phyloP scores from a whole-genome alignment of 2,888 invertebrate species.

The Plagiodera versicolora region DNA sequence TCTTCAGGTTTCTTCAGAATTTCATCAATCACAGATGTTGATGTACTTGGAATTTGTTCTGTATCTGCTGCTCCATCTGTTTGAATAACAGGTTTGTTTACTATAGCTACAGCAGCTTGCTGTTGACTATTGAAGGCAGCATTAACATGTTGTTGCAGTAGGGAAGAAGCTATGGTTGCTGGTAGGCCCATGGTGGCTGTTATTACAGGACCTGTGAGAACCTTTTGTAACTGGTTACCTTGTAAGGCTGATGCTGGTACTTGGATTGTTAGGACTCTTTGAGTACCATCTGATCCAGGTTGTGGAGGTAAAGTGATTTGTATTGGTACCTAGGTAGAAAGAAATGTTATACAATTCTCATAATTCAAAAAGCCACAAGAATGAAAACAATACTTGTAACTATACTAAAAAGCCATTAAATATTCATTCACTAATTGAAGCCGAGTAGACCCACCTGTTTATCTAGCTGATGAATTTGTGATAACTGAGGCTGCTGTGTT shows the following conservation, averaged over 20 bases:
- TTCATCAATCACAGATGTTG: slow-evolving; percentile 46
- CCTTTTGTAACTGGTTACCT: slow-evolving; percentile 65
- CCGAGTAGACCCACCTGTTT: slow-evolving; percentile 20
- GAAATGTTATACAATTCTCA: no score
- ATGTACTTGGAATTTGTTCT: slow-evolving; percentile 5
- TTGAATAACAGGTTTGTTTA: slow-evolving; percentile 38
- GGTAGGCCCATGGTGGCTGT: slow-evolving; percentile 89
- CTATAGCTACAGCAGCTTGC: slow-evolving; percentile 33
- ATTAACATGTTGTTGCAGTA: slow-evolving; percentile 88
- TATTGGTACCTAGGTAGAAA: slow-evolving; percentile 56
- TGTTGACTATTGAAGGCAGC: slow-evolving; percentile 61
- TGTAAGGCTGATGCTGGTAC: slow-evolving; percentile 81
- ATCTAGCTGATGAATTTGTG: slow-evolving; percentile 19
- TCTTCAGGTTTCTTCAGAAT: slow-evolving; percentile 51
- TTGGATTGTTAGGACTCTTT: slow-evolving; percentile 83
- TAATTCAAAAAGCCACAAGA: no score
- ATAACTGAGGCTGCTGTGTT: slow-evolving; percentile 11
- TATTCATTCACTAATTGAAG: no score
- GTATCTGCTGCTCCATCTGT: slow-evolving; percentile 39
- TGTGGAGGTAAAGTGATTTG: slow-evolving; percentile 82
- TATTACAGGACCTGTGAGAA: slow-evolving; percentile 84
- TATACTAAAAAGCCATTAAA: no score
- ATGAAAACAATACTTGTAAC: no score
- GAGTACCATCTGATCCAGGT: slow-evolving; percentile 65
- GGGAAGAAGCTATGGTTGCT: slow-evolving; percentile 74